Percentiles rank a stretch among this genome's conserved stretches.
Conservation (phyloP, 2,888 invertebrate species). For the Caenorhabditis parvicauda region DNA sequence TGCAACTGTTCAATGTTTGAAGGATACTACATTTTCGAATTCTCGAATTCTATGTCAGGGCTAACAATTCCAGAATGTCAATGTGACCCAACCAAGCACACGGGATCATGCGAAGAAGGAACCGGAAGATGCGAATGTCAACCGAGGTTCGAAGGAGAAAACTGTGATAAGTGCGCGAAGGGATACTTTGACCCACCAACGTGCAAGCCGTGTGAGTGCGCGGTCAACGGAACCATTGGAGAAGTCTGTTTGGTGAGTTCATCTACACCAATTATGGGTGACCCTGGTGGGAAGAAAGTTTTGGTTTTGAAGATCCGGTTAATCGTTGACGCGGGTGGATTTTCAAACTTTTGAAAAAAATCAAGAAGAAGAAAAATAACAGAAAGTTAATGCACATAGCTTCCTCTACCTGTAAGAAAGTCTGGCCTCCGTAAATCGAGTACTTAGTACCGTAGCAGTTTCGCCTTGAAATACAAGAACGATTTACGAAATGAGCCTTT, state of each 20-base stretch:
- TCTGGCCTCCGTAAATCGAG: no score
- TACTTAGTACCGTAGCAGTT: no score
- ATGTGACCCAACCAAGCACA: slow-evolving; percentile 80
- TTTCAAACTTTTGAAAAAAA: no score
- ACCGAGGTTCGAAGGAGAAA: slow-evolving; percentile 77
- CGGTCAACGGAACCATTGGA: slow-evolving; percentile 83
- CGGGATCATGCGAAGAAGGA: slow-evolving; percentile 89
- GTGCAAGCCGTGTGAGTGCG: slow-evolving; percentile 89
- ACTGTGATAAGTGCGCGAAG: slow-evolving; percentile 74
- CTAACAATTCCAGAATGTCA: slow-evolving; percentile 88
- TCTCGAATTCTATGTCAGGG: slow-evolving; percentile 45
- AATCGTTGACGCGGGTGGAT: no score
- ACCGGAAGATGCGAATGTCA: slow-evolving; percentile 86
- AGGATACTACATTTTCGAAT: not conserved
- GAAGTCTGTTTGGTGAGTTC: slow-evolving; percentile 67
- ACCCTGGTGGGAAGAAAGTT: no score
- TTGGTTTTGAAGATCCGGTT: no score
- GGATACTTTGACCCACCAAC: slow-evolving; percentile 88
- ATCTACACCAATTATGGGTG: no score
- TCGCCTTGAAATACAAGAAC: no score
- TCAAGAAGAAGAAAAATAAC: no score
- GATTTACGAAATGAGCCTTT: no score
- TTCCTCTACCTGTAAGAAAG: no score
- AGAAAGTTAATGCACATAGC: no score
- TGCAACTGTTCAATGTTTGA: not conserved